These are phyloP conservation scores for Ochropleura plecta DNA, from an alignment of 2,888 invertebrate species.

Conservation along the genomic window DNA sequence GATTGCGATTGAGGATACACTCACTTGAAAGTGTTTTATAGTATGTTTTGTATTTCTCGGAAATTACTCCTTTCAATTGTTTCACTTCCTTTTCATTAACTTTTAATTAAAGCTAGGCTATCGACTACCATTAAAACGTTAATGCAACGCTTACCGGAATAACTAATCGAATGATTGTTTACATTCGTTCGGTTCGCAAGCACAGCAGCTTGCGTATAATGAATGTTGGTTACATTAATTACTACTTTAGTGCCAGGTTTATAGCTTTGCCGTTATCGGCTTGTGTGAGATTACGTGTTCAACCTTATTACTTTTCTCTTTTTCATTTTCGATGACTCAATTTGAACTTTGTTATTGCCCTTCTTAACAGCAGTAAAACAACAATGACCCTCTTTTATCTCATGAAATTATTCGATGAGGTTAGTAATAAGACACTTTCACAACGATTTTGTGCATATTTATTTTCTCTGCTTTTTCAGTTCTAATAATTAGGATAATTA, in stretches of 20 bases:
- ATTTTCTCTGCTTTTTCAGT: not conserved
- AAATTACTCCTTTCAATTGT: constrained; percentile 35
- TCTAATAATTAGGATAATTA: too few relatives aligned
- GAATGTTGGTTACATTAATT: constrained; percentile 87
- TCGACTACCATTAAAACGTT: constrained; percentile 74
- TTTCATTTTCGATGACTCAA: constrained; percentile 83
- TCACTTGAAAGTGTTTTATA: constrained; percentile 23
- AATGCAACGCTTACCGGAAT: constrained; percentile 77
- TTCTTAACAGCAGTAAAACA: constrained; percentile 64
- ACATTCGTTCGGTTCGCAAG: constrained; percentile 79
- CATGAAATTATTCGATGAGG: constrained; percentile 55
- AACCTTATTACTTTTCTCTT: constrained; percentile 80
- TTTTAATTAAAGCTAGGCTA: constrained; percentile 79
- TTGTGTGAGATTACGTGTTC: constrained; percentile 84
- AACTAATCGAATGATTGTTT: constrained; percentile 87
- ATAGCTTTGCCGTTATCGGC: constrained; percentile 84
- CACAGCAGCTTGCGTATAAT: constrained; percentile 83
- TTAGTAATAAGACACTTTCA: not conserved
- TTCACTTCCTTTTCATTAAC: constrained; percentile 73
- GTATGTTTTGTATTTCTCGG: constrained; percentile 10
- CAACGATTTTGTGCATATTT: not conserved
- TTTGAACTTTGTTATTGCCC: constrained; percentile 70
- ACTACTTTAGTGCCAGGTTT: constrained; percentile 86
- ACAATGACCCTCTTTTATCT: constrained; percentile 62
- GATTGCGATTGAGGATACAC: constrained; percentile 8